Conservation (phyloP, 2,888 invertebrate genomes). For the Coremacera marginata region DNA sequence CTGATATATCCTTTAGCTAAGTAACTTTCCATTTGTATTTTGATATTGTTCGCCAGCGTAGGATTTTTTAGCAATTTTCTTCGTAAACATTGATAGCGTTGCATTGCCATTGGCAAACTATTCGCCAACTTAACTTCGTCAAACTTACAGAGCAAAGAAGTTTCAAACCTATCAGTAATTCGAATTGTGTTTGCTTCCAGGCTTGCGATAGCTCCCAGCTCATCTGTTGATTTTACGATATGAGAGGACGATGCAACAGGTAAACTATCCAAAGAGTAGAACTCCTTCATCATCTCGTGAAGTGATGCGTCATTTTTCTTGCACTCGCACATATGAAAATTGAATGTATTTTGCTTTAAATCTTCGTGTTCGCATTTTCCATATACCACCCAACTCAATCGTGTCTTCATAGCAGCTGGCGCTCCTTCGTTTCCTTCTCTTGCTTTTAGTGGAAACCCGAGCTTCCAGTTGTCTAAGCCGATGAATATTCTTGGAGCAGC, state of each 20-base stretch:
- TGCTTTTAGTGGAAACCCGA: background rate
- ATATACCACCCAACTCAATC: slow-evolving; percentile 36
- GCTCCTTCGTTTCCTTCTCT: slow-evolving; percentile 8
- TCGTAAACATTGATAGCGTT: background rate
- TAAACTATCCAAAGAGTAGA: slow-evolving; percentile 42
- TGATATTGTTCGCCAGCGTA: background rate
- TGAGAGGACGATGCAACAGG: slow-evolving; percentile 2
- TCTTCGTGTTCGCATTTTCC: background rate
- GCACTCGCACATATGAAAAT: slow-evolving; percentile 10
- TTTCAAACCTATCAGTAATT: slow-evolving; percentile 27
- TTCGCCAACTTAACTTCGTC: no score
- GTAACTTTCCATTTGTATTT: slow-evolving; percentile 35
- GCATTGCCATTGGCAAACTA: slow-evolving; percentile 28
- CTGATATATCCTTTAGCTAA: slow-evolving; percentile 45
- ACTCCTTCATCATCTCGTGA: slow-evolving; percentile 30
- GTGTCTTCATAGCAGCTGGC: slow-evolving; percentile 33
- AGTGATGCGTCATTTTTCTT: slow-evolving; percentile 8
- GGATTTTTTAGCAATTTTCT: background rate
- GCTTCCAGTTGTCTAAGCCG: slow-evolving; percentile 40
- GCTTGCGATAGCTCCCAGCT: background rate
- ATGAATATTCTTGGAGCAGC: slow-evolving; percentile 41
- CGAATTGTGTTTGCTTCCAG: slow-evolving; percentile 25
- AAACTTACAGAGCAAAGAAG: slow-evolving; percentile 28
- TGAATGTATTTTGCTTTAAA: background rate
- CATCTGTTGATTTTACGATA: background rate